Conservation (phyloP, 2,888 invertebrate species). For the Pardosa pseudoannulata region DNA sequence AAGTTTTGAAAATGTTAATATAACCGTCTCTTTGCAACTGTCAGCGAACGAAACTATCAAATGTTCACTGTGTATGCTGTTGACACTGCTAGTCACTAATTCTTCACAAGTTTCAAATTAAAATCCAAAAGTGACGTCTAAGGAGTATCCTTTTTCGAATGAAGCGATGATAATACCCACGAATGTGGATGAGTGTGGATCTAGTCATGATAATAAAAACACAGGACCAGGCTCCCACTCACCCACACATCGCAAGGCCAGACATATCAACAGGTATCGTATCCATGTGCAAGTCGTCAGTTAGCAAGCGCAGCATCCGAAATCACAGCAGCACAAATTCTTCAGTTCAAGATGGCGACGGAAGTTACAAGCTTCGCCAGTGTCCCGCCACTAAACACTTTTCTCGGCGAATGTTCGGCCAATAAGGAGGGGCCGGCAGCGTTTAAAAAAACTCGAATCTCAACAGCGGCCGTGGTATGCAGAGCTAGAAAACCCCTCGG, state of each 20-base stretch:
- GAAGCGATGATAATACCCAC: conserved; percentile 14
- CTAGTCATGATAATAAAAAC: conserved; percentile 67
- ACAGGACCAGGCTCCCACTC: conserved; percentile 68
- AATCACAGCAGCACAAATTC: conserved; percentile 37
- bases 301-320: conserved; percentile 28
- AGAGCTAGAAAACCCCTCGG: conserved; percentile 36
- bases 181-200: conserved; percentile 70
- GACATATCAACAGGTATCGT: conserved; percentile 54
- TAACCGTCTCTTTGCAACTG: background rate
- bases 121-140: background rate
- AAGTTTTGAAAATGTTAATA: too few relatives aligned
- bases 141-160: background rate
- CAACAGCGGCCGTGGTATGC: conserved; percentile 48
- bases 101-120: too few relatives aligned
- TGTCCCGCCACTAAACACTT: conserved; percentile 44
- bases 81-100: too few relatives aligned
- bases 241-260: conserved; percentile 61
- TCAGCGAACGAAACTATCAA: background rate
- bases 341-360: conserved; percentile 54
- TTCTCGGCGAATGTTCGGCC: conserved; percentile 43
- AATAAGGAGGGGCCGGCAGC: conserved; percentile 56
- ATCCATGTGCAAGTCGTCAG: conserved; percentile 14
- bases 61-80: too few relatives aligned
- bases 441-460: conserved; percentile 48
- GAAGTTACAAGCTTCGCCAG: conserved; percentile 21